Conservation (phyloP, 2,113 vertebrate species). For the Corvus hawaiiensis region DNA sequence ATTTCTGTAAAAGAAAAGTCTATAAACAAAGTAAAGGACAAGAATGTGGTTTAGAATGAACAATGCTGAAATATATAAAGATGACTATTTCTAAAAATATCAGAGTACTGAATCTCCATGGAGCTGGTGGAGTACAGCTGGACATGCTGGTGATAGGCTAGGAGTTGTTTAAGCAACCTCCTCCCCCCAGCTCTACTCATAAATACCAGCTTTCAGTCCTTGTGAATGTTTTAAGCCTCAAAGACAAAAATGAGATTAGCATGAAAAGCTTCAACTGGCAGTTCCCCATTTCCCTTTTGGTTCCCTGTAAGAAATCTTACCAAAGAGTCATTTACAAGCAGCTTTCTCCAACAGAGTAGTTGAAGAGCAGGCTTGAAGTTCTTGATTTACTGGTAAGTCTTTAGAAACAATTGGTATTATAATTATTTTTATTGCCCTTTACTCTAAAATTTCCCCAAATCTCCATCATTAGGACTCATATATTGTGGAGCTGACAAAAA, state of each 20-base stretch:
- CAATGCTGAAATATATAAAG: neutral
- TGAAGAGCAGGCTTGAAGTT: neutral
- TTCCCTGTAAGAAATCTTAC: neutral
- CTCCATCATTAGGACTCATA: neutral
- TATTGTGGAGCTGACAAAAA: neutral
- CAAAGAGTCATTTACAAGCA: neutral
- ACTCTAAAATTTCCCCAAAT: neutral
- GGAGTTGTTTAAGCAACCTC: neutral
- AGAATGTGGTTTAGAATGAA: neutral
- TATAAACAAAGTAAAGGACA: neutral
- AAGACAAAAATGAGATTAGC: constrained; percentile 36
- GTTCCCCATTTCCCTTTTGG: neutral
- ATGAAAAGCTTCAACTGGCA: neutral
- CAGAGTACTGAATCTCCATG: neutral
- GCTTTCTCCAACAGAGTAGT: neutral
- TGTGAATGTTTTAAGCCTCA: constrained; percentile 14
- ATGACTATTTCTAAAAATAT: neutral
- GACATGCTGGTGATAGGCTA: neutral
- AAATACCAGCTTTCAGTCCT: constrained; percentile 5
- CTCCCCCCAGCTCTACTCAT: neutral
- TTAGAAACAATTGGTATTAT: neutral
- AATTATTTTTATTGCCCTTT: neutral
- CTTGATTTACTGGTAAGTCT: neutral
- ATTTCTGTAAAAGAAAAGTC: neutral
- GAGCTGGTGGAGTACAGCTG: neutral